Base-by-base conservation (phyloP, 2,888 invertebrate species). In the Blastobasis lacticolella region DNA sequence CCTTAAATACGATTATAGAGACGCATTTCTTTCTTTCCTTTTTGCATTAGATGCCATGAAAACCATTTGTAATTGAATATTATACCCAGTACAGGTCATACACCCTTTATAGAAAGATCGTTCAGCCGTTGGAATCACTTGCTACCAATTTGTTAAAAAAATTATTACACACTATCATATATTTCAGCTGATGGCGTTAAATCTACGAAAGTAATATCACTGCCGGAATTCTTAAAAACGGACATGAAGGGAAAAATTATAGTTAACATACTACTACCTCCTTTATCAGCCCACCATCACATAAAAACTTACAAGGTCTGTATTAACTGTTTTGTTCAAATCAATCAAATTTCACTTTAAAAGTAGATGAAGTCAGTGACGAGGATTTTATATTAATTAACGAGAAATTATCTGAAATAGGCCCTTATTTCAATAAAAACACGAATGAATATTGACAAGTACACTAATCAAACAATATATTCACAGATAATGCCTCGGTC, bases 401-500 rank as follows among this genome's bases (percentile, higher is more conserved):
- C 7, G 41, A 2, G 41, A 4, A 41, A 23, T 3, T 23, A 23
- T 2, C n/a, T 23, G 3, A 23, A 23, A 23, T 3, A 23, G 23
- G 23, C 23, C 23, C 23, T 23, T 2, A 23, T 23, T 23, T 23
- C 23, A 23, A 23, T 23, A 23, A 23, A 1, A 23, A 23, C 23
- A 23, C 23, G 1, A 23, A 23, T 23, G 1, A 23, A 23, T 23
- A 2, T 23, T 23, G 23, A 23, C 23, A 23, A 23, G 23, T 23
- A 23, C 1, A 23, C 23, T 1, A 23, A 23, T 23, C 3, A 23
- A 23, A 23, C 23, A 3, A 23, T 23, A 23, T 23, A 37, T 47
- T 73, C 67, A n/a, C 64, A 94, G 94, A 91, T 94, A 48, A 93
- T 92, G 90, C 91, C 92, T 0, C 82, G 93, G 53, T 90, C 91